These are phyloP conservation scores for Phataginus tetradactyla DNA, from an alignment of 2,797 vertebrate genomes.

Conservation along the genomic window DNA sequence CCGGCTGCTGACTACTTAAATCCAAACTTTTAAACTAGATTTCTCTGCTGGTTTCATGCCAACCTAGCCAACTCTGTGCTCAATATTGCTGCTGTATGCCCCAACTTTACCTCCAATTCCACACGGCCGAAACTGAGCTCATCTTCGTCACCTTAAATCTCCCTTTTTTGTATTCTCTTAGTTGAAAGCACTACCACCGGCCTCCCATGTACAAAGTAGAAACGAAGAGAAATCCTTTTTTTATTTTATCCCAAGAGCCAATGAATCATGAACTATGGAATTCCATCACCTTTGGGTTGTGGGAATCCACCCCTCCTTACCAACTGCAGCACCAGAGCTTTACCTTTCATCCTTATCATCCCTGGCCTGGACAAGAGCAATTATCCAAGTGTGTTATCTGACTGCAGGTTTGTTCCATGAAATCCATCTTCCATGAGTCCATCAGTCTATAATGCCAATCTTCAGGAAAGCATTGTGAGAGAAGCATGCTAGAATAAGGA, in stretches of 20 bases:
- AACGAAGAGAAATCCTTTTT: background rate
- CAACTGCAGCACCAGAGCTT: background rate
- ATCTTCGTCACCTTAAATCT: background rate
- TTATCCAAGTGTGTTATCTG: background rate
- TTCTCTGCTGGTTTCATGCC: background rate
- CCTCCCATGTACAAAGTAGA: background rate
- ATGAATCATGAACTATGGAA: background rate
- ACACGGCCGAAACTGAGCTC: background rate
- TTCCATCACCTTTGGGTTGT: rapidly evolving
- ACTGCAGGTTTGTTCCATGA: background rate
- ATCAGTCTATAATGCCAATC: background rate
- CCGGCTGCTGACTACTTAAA: background rate
- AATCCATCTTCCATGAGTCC: background rate
- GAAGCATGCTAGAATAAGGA: background rate
- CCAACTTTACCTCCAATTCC: background rate
- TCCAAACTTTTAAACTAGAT: background rate
- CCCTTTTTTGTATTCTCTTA: background rate
- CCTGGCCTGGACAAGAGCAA: background rate
- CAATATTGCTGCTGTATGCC: background rate
- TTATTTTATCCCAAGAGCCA: background rate
- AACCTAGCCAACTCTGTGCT: background rate
- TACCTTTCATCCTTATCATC: background rate
- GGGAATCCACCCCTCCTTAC: background rate
- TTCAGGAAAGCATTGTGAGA: background rate
- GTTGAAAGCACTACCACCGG: background rate